Conservation (phyloP, 2,797 vertebrate genomes). For the Hippoglossus hippoglossus region DNA sequence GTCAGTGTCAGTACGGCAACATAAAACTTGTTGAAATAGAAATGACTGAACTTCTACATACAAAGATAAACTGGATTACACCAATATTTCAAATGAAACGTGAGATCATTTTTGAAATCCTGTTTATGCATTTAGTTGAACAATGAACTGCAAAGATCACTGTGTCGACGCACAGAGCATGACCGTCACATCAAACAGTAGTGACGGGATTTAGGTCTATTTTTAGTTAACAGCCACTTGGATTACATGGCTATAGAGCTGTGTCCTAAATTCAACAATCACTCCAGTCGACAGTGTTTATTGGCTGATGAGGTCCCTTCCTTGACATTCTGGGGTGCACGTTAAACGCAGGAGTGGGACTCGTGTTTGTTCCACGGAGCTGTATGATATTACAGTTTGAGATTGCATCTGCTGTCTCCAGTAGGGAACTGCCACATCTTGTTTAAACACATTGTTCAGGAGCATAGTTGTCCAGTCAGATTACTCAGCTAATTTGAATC, state of each 20-base stretch:
- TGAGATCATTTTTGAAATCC: neutral
- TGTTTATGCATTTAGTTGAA: neutral
- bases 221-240: slow-evolving; percentile 63
- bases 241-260: slow-evolving; percentile 59
- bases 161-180: slow-evolving; percentile 34
- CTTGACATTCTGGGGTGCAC: neutral
- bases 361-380: slow-evolving; percentile 15
- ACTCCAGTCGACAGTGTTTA: slow-evolving; percentile 46
- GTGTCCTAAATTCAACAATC: slow-evolving; percentile 69
- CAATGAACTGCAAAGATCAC: neutral
- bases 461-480: slow-evolving; percentile 28
- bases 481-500: slow-evolving; percentile 49
- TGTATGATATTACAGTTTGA: slow-evolving; percentile 12
- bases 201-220: slow-evolving; percentile 64
- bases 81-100: neutral
- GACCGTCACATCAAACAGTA: slow-evolving; percentile 56
- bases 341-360: slow-evolving; percentile 3
- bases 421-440: slow-evolving; percentile 19
- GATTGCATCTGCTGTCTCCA: slow-evolving; percentile 12
- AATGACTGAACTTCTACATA: too few species aligned
- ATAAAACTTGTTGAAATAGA: too few species aligned
- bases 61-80: neutral
- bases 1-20: too few species aligned
- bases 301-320: slow-evolving; percentile 37
- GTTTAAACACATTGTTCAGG: slow-evolving; percentile 31